Evolutionary conservation across 1,140 invertebrate genomes (phyloP).

Genomic region (Zaprionus camerounensis): DNA sequence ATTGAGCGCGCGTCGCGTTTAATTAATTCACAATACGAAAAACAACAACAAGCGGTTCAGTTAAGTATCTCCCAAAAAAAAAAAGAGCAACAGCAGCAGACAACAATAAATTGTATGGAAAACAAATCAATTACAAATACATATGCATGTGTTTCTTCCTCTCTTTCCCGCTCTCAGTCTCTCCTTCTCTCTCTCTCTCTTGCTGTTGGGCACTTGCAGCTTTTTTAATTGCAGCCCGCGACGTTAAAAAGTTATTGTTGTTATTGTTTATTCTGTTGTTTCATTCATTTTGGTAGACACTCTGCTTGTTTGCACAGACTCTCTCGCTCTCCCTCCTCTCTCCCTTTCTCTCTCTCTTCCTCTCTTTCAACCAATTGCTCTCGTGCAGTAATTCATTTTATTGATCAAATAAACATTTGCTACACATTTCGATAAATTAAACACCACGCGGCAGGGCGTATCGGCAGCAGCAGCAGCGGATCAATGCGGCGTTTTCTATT

Average conservation of each 20-base stretch:
- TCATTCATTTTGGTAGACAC: constrained; percentile 62
- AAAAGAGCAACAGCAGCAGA: constrained; percentile 21
- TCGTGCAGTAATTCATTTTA: constrained; percentile 80
- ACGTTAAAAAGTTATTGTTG: constrained; percentile 35
- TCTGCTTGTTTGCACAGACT: constrained; percentile 52
- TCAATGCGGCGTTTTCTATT: constrained; percentile 64
- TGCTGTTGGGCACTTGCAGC: constrained; percentile 14
- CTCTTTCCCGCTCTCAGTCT: background rate
- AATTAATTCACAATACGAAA: constrained; percentile 65
- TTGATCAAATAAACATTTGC: constrained; percentile 82
- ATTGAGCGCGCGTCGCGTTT: constrained; percentile 50
- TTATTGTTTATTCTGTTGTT: constrained; percentile 48
- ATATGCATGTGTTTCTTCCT: constrained; percentile 4
- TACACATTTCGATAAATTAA: constrained; percentile 81
- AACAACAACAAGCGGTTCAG: constrained; percentile 28
- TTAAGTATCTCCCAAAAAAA: constrained; percentile 39
- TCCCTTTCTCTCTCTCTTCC: background rate
- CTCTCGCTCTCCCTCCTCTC: background rate
- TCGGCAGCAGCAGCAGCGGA: constrained; percentile 44
- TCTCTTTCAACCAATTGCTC: constrained; percentile 19
- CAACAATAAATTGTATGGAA: constrained; percentile 71
- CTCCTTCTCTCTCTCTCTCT: background rate
- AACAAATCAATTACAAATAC: constrained; percentile 78
- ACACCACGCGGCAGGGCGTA: constrained; percentile 67
- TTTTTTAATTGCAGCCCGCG: constrained; percentile 48